These are phyloP conservation scores for Plebejus anna DNA, from an alignment of 2,888 invertebrate species.

Conservation along the genomic window DNA sequence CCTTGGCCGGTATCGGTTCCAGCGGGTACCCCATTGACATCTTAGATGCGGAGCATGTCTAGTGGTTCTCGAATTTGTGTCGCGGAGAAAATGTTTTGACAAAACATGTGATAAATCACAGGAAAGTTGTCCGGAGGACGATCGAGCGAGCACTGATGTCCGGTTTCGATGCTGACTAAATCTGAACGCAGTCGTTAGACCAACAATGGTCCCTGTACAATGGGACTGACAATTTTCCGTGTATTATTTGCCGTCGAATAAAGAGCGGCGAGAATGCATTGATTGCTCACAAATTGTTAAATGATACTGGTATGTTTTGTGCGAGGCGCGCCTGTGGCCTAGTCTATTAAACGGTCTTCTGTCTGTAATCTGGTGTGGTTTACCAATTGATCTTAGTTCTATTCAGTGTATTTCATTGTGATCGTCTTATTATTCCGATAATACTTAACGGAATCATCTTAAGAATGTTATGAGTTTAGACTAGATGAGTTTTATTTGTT, in stretches of 20 bases:
- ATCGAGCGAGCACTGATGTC: constrained; percentile 61
- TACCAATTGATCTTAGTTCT: constrained; percentile 31
- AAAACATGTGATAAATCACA: constrained; percentile 32
- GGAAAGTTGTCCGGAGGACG: constrained; percentile 50
- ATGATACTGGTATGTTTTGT: constrained; percentile 78
- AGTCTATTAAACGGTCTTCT: constrained; percentile 58
- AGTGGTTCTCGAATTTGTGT: not conserved
- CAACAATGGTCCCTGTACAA: constrained; percentile 71
- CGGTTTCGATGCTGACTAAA: constrained; percentile 61
- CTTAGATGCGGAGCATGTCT: not conserved
- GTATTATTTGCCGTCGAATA: constrained; percentile 78
- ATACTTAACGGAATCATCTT: not conserved
- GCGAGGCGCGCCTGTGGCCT: constrained; percentile 63
- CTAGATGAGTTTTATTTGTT: not conserved
- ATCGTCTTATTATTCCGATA: not conserved
- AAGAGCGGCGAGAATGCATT: constrained; percentile 78
- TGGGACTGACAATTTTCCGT: constrained; percentile 76
- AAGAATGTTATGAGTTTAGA: not conserved
- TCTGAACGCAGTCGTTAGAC: constrained; percentile 74
- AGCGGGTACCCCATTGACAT: constrained; percentile 58
- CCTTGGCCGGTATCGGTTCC: constrained; percentile 50
- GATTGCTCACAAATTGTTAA: constrained; percentile 80
- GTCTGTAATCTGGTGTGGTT: constrained; percentile 32
- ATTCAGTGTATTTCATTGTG: not conserved
- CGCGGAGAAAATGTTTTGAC: not conserved